Conservation (phyloP, 2,888 invertebrate genomes). For the Caenorhabditis becei region DNA sequence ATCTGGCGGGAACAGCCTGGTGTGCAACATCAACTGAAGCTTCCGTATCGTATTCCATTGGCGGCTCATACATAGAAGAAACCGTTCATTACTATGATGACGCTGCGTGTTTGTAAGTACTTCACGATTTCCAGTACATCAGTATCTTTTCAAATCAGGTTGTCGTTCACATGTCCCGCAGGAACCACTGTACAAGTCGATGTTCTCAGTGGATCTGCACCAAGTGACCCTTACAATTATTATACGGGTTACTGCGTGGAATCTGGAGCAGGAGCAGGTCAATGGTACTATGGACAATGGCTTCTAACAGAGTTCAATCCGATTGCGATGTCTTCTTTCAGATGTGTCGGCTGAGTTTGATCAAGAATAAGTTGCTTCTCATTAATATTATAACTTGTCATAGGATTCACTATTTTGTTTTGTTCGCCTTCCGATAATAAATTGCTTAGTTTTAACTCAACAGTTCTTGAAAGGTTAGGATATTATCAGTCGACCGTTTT, state of each 20-base stretch:
- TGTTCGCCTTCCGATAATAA: too few species aligned
- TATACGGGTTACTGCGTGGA: too few species aligned
- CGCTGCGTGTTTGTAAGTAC: neutral
- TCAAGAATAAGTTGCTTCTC: too few species aligned
- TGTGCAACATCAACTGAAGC: slow-evolving; percentile 11
- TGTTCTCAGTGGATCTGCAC: neutral
- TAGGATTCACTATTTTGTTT: too few species aligned
- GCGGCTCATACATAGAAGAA: neutral
- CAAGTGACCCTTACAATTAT: neutral
- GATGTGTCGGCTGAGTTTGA: neutral
- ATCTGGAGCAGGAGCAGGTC: neutral
- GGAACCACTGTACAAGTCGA: neutral
- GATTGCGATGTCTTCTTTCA: neutral
- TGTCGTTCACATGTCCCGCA: neutral
- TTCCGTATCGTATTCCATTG: neutral
- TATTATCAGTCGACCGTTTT: too few species aligned
- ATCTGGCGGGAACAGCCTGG: slow-evolving; percentile 6
- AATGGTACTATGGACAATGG: neutral
- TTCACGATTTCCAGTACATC: too few species aligned
- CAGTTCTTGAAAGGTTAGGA: too few species aligned
- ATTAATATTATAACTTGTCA: too few species aligned
- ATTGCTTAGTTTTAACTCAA: too few species aligned
- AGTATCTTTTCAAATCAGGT: neutral
- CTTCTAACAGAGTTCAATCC: neutral
- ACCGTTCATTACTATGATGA: neutral